These are phyloP conservation scores for Nasonia oneida DNA, from an alignment of 2,888 invertebrate species.

Conservation along the genomic window DNA sequence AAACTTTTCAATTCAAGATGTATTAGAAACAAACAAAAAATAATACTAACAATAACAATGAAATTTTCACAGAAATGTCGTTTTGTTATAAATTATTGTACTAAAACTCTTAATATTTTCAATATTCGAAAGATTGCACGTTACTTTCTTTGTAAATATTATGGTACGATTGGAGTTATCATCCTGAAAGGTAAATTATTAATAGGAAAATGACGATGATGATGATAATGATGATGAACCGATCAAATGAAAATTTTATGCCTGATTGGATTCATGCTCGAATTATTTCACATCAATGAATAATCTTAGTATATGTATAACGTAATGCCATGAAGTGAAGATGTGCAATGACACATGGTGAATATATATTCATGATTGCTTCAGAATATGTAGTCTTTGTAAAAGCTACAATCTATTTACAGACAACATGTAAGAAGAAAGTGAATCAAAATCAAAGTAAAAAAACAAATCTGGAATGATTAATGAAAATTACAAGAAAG, in stretches of 20 bases:
- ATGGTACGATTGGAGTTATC: not conserved
- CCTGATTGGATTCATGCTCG: constrained; percentile 45
- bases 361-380: constrained; percentile 33
- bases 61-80: too few relatives aligned
- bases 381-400: constrained; percentile 53
- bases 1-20: not conserved
- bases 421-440: constrained; percentile 71
- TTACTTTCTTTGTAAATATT: not conserved
- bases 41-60: too few relatives aligned
- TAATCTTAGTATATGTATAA: constrained; percentile 35
- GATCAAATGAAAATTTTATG: constrained; percentile 60
- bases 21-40: too few relatives aligned
- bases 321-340: constrained; percentile 52
- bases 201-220: constrained; percentile 23
- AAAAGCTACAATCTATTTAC: constrained; percentile 73
- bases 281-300: constrained; percentile 41
- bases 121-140: not conserved
- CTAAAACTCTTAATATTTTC: too few relatives aligned
- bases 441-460: constrained; percentile 56
- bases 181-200: constrained; percentile 34
- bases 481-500: constrained; percentile 56
- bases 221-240: constrained; percentile 42
- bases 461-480: constrained; percentile 21
- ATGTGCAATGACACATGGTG: constrained; percentile 56
- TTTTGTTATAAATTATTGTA: too few relatives aligned